Base-by-base conservation (phyloP, 30 jellyfish, hydroid and myxozoan genomes). In the Cassiopea andromeda region DNA sequence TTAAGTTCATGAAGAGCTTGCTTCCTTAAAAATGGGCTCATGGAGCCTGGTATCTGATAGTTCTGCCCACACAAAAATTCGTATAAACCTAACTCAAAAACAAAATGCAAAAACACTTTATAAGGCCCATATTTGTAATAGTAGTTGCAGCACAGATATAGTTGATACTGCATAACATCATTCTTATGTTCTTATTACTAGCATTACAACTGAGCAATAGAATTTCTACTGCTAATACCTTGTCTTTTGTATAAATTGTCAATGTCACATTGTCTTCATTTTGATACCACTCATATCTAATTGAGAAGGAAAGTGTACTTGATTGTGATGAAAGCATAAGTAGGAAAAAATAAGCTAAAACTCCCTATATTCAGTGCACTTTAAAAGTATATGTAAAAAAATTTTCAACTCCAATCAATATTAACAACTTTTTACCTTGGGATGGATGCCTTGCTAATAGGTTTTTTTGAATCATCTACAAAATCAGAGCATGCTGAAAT, bases 261-360 rank as follows among this genome's bases (percentile, higher is more conserved):
- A 95, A 5, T 5, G 85, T 50, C 57, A 95, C 70, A 12, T n/a
- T 60, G 60, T 73, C 75, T 2, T 85, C 97, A 38, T 77, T 84
- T 85, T 95, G 97, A 83, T 69, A 95, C 99, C 99, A 95, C 43
- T 95, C 99, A 77, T 87, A 90, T 70, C 99, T 95, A 46, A 44
- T 46, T 14, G 46, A 46, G 70, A 81, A 78, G 68, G 74, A 12
- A 15, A 17, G 3, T 49, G 15, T 13, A 7, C 16, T 13, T 72
- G 7, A 27, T 1, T 46, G 27, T 38, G 5, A 19, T 57, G 6
- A 10, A 83, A 18, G 0, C 9, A 83, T 6, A 83, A 64, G 71
- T 38, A n/a, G 43, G 38, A 64, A 9, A 17, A 27, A 64, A 64
- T 9, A 6, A 58, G 14, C 14, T 58, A 58, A 58, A 58, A 58